phyloP scores from a whole-genome alignment of 2,113 vertebrate species.

The Centropus bengalensis region DNA sequence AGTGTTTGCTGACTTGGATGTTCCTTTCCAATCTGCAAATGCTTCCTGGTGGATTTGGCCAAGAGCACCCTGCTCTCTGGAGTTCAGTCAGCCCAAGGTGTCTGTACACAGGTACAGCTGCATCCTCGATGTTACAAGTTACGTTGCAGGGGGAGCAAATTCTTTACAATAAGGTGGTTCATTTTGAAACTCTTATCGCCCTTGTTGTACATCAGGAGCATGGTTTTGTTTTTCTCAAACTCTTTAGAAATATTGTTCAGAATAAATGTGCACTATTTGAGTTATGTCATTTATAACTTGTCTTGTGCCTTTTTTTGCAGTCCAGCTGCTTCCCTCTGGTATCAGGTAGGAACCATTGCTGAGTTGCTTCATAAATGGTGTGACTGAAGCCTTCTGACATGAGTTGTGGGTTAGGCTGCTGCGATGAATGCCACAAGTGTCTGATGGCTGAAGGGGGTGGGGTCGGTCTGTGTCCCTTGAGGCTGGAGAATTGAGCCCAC shows the following conservation, averaged over 20 bases:
- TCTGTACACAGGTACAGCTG: slow-evolving; percentile 15
- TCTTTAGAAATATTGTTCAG: slow-evolving; percentile 62
- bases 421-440: background rate
- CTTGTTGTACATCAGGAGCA: slow-evolving; percentile 65
- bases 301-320: background rate
- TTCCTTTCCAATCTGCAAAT: slow-evolving; percentile 58
- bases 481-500: no score
- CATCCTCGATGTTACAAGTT: slow-evolving; percentile 25
- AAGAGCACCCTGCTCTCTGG: slow-evolving; percentile 29
- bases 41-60: slow-evolving; percentile 56
- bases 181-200: slow-evolving; percentile 49
- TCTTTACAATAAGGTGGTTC: slow-evolving; percentile 39
- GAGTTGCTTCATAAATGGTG: background rate
- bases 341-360: background rate
- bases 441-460: background rate
- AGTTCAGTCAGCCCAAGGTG: slow-evolving; percentile 41
- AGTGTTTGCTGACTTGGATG: slow-evolving; percentile 57
- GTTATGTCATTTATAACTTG: slow-evolving; percentile 36
- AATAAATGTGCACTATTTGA: slow-evolving; percentile 72
- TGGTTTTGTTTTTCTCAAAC: slow-evolving; percentile 63
- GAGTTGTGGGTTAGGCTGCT: background rate
- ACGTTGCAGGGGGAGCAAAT: slow-evolving; percentile 55
- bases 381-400: background rate
- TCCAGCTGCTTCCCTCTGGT: background rate
- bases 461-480: background rate